phyloP scores from a whole-genome alignment of 1,140 invertebrate species.

The Trachymyrmex cornetzi region DNA sequence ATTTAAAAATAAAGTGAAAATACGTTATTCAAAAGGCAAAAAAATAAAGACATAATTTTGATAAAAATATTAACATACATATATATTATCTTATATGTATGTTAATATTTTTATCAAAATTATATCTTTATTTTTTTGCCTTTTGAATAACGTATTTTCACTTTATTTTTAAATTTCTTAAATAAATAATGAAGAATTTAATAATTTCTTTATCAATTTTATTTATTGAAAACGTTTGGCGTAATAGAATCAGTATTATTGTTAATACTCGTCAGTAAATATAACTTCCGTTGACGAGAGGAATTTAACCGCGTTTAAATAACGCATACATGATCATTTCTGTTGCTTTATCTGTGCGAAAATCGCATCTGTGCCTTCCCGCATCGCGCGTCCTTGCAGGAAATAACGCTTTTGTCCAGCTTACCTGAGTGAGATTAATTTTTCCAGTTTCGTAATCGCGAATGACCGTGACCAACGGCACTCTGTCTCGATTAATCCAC shows the following conservation, averaged over 20 bases:
- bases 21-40: background rate
- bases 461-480: constrained; percentile 92
- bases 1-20: background rate
- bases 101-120: background rate
- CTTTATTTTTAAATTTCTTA: background rate
- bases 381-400: constrained; percentile 58
- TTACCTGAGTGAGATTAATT: constrained; percentile 90
- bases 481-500: constrained; percentile 93
- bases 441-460: constrained; percentile 90
- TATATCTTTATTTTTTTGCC: background rate
- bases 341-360: constrained; percentile 67
- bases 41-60: background rate
- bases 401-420: constrained; percentile 50
- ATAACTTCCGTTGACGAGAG: constrained; percentile 34
- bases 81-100: too few species aligned
- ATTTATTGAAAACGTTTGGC: background rate
- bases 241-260: background rate
- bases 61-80: background rate
- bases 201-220: background rate
- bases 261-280: background rate
- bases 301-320: constrained; percentile 32
- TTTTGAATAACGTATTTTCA: background rate
- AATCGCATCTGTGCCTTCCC: constrained; percentile 57
- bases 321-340: constrained; percentile 16
- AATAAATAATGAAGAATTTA: background rate